Evolutionary conservation across 2,888 invertebrate genomes (phyloP).

Genomic region (Lithosia quadra): DNA sequence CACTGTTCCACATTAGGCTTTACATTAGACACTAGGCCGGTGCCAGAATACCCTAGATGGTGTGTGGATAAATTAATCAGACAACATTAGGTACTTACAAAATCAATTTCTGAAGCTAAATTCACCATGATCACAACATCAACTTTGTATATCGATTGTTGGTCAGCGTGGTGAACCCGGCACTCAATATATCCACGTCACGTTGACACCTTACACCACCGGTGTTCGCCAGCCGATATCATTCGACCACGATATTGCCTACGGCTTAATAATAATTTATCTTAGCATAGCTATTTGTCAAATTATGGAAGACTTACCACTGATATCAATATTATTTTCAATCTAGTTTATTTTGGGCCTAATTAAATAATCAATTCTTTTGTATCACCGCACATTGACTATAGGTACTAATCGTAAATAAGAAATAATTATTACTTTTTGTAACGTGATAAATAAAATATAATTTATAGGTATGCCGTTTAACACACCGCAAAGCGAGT

Average conservation of each 20-base stretch:
- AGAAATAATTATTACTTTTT: slow-evolving; percentile 11
- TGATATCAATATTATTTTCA: not conserved
- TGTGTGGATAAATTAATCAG: not conserved
- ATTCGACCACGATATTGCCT: slow-evolving; percentile 10
- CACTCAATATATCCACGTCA: slow-evolving; percentile 30
- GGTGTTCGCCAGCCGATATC: slow-evolving; percentile 16
- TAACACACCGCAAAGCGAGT: slow-evolving; percentile 6
- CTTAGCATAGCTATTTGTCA: slow-evolving; percentile 6
- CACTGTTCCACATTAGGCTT: not conserved
- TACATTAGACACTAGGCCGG: too few relatives aligned
- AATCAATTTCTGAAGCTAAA: too few relatives aligned
- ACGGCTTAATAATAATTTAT: slow-evolving; percentile 7
- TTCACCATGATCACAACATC: not conserved
- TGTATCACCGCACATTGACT: not conserved
- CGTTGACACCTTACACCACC: slow-evolving; percentile 15
- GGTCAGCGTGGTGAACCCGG: slow-evolving; percentile 15
- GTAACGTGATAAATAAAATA: slow-evolving; percentile 7
- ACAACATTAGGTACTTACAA: too few relatives aligned
- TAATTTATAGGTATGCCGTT: slow-evolving; percentile 15
- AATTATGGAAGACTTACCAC: not conserved
- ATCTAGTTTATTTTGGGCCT: not conserved
- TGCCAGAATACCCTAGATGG: too few relatives aligned
- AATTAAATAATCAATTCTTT: not conserved
- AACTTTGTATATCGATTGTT: slow-evolving; percentile 12
- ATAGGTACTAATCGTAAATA: slow-evolving; percentile 3